Evolutionary conservation across 1,140 invertebrate genomes (phyloP), one percentile per base, ranked within the genome.

Genomic region (Batillaria attramentaria): DNA sequence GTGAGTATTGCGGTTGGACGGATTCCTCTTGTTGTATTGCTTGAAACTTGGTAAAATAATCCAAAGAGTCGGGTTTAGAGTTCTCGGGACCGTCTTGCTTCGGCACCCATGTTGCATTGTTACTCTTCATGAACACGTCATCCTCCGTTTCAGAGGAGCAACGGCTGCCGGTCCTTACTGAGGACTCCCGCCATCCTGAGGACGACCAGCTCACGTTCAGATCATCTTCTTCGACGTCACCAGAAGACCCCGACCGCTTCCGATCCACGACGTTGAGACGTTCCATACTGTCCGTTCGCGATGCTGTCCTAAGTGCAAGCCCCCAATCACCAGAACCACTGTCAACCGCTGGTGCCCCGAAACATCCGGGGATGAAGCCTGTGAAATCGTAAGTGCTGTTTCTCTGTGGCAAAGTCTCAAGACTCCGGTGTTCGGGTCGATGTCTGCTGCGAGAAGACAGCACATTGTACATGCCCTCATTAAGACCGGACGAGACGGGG

Each of bases 151-250:
- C 68, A 8, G 43, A 39, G 4, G 42, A 46, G 50, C 41, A 46
- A 24, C 24, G 6, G 42, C 24, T 31, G 24, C 41, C 43, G 24
- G 24, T 46, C 24, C n/a, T 42, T 46, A n/a, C 50, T 13, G 50
- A 5, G 24, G 68, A 70, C 42, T 70, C n/a, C 39, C 18, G 5
- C 68, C 68, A 70, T n/a, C 39, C 20, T 20, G 68, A 31, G 16
- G 41, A 70, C 3, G 68, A 39, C 42, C 68, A 46, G 68, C 68
- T 70, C 3, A 42, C n/a, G 16, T 46, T 70, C 41, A 46, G 16
- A 18, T 46, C 24, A 42, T 31, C 68, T 24, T 13, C 68, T 3
- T 70, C 41, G 4, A 46, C 68, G 35, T 46, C 68, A 4, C 33
- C n/a, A 10, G 39, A 42, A 31, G 28, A n/a, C 1, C 3, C 13